Conservation (phyloP, 2,113 vertebrate genomes). For the Neodon shergylaensis region DNA sequence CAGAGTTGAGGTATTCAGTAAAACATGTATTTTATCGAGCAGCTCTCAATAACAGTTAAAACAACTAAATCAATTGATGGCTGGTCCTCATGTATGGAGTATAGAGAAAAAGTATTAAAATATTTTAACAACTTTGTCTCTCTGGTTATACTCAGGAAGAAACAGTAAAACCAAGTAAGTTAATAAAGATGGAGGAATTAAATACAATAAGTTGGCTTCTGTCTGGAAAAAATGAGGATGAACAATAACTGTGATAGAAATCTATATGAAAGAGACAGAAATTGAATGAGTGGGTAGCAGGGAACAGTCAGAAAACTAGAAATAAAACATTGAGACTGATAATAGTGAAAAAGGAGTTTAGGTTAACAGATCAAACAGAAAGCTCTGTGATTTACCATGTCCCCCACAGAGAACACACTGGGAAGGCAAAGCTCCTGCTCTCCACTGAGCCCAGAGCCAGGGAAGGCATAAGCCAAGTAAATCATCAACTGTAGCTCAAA, state of each 20-base stretch:
- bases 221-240: not conserved
- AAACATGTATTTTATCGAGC: not conserved
- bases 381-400: not conserved
- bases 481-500: not conserved
- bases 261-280: not conserved
- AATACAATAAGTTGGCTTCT: not conserved
- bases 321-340: slow-evolving; percentile 4
- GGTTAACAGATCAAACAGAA: not conserved
- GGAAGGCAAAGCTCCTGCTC: not conserved
- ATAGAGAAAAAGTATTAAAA: not conserved
- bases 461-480: not conserved
- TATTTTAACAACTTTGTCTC: not conserved
- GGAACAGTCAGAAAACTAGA: not conserved
- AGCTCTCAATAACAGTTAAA: not conserved
- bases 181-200: not conserved
- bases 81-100: not conserved
- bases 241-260: not conserved
- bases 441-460: not conserved
- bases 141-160: not conserved
- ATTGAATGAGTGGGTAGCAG: not conserved
- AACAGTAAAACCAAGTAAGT: not conserved
- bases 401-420: not conserved
- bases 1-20: not conserved
- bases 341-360: not conserved
- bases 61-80: not conserved